Conservation (phyloP, 2,888 invertebrate species). For the Epsilonema sp. region DNA sequence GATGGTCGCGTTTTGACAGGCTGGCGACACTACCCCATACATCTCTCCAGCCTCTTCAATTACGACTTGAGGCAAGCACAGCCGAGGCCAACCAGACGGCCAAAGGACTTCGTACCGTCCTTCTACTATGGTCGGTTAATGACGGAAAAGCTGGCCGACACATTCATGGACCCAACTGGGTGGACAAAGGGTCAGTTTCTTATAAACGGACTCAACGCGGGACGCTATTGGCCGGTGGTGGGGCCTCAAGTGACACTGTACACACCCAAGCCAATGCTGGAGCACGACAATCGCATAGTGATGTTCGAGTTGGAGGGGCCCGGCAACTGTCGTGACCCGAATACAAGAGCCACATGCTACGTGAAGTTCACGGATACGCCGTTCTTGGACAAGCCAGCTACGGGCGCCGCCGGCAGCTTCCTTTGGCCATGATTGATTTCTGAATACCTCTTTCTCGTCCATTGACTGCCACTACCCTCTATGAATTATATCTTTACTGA, state of each 20-base stretch:
- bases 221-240: slow-evolving; percentile 39
- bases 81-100: background rate
- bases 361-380: background rate
- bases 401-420: no score
- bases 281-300: background rate
- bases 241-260: slow-evolving; percentile 40
- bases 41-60: slow-evolving; percentile 3
- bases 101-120: slow-evolving; percentile 2
- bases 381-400: background rate
- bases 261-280: slow-evolving; percentile 1
- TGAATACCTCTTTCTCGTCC: no score
- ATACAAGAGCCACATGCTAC: background rate
- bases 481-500: no score
- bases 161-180: slow-evolving; percentile 17
- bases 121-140: slow-evolving; percentile 2
- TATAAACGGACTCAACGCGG: slow-evolving; percentile 38
- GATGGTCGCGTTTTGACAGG: slow-evolving; percentile 36
- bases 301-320: background rate
- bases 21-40: slow-evolving; percentile 41
- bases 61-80: background rate
- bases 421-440: no score
- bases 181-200: slow-evolving; percentile 35
- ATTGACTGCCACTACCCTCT: no score
- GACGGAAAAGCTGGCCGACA: slow-evolving; percentile 12
- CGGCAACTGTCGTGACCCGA: background rate